Evolutionary conservation across 2,113 vertebrate species (phyloP), one percentile per base, ranked within the genome.

Genomic region (Paralichthys olivaceus): DNA sequence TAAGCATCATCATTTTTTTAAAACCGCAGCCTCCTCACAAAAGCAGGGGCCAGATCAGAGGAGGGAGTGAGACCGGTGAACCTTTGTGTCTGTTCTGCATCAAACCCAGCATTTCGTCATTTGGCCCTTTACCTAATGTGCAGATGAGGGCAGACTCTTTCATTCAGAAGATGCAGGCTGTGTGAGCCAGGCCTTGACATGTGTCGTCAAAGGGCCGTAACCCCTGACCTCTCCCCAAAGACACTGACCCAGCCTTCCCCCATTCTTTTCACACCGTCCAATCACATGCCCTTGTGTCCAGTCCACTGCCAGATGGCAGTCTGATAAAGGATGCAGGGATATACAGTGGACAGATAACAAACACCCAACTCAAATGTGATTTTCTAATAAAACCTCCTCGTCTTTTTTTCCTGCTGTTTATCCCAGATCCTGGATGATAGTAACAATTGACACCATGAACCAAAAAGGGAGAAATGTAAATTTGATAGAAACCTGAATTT

Each of bases 211-310:
- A 84, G 92, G 94, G 90, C 79, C 76, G 43, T 94, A 91, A 96
- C 95, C 94, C 90, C 92, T 95, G 94, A 95, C 95, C 96, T 89
- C 87, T 80, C 75, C 72, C 85, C 91, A 91, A 93, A 93, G 95
- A 25, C 93, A 90, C 90, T 93, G 91, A 92, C 93, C 81, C 91
- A 73, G 60, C 80, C 88, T 80, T 65, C 92, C 89, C 91, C 94
- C 93, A 92, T 76, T 88, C 81, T 87, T 90, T 92, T 91, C 90
- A 93, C 91, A 89, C 72, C 74, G 58, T 83, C 88, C 94, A 95
- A 94, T 95, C 93, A 87, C 73, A 89, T 91, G 92, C 81, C 91
- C 88, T 79, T 89, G 81, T 85, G 83, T 83, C 81, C 87, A 77
- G 88, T 81, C 81, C 86, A 84, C 82, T 80, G 85, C 91, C 94